Base-by-base conservation (phyloP, 2,888 invertebrate genomes). In the Zaprionus lineosus region DNA sequence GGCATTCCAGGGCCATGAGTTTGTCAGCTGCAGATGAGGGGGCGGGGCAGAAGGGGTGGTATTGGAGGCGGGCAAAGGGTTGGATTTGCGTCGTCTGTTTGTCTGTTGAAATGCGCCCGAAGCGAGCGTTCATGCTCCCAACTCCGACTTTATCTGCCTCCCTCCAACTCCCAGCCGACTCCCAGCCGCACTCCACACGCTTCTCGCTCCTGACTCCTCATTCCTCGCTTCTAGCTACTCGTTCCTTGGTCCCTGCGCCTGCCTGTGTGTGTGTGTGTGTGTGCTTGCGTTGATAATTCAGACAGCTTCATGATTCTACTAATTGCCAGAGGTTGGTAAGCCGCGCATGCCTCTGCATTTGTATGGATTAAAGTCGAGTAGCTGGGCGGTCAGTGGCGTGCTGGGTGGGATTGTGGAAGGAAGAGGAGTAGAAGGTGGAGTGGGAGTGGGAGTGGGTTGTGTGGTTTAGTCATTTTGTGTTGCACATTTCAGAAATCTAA, bases 271-370 rank as follows among this genome's bases (percentile, higher is more conserved):
- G 33, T 28, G 46, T 24, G 33, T 11, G 15, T 24, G 24, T 41
- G 15, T 40, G 24, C 16, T 46, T 65, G 53, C 52, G 81, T 53
- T 82, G 75, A 56, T 76, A 69, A 55, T 59, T 60, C 50, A 74
- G 77, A 77, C 84, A 81, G 56, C 59, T 70, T 77, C 57, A 67
- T 73, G 74, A 65, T 64, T 58, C 74, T 59, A 64, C 78, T 78
- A 84, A 78, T 78, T 78, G 77, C 74, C 57, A 52, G 53, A 18
- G 52, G 48, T 37, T 59, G 71, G 51, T 63, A 69, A 69, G 69
- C 74, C 75, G 71, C 76, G 60, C 66, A 79, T 83, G 84, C 57
- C 82, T 64, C 31, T 18, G 62, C 76, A 75, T 72, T 58, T 46
- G 34, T 46, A 24, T 24, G 40, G n/a, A 1, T n/a, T 6, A 9